phyloP scores from a whole-genome alignment of 2,888 invertebrate genomes.

The Polydrusus tereticollis region DNA sequence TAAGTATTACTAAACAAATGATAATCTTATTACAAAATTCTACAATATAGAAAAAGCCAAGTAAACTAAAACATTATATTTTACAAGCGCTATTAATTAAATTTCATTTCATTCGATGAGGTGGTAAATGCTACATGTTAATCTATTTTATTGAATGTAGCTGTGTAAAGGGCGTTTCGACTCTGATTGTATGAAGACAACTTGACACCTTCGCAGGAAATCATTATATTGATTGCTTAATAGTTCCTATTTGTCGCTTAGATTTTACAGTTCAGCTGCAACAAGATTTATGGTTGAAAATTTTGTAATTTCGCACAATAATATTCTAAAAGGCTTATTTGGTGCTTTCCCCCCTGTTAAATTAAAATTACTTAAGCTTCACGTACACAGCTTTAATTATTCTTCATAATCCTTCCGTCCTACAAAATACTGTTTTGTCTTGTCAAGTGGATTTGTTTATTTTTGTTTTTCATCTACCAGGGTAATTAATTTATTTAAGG shows the following conservation, averaged over 20 bases:
- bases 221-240: constrained; percentile 34
- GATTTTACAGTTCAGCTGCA: constrained; percentile 18
- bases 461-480: not conserved
- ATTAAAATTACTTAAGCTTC: constrained; percentile 11
- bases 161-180: not conserved
- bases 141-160: not conserved
- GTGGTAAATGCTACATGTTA: not conserved
- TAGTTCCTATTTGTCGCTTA: constrained; percentile 34
- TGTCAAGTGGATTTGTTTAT: constrained; percentile 4
- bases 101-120: not conserved
- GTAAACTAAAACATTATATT: not conserved
- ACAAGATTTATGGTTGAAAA: constrained; percentile 17
- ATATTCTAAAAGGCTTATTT: constrained; percentile 3
- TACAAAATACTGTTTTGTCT: constrained; percentile 4
- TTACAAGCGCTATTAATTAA: not conserved
- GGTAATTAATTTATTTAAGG: not conserved
- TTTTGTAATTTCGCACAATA: not conserved
- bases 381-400: constrained; percentile 22
- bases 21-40: too few species aligned
- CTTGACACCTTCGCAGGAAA: constrained; percentile 23
- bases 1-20: too few species aligned
- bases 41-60: too few species aligned
- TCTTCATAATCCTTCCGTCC: constrained; percentile 12
- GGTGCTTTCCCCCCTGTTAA: not conserved
- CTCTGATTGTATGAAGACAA: constrained; percentile 21